phyloP scores from a whole-genome alignment of 2,113 vertebrate genomes.

The Mustela nigripes region DNA sequence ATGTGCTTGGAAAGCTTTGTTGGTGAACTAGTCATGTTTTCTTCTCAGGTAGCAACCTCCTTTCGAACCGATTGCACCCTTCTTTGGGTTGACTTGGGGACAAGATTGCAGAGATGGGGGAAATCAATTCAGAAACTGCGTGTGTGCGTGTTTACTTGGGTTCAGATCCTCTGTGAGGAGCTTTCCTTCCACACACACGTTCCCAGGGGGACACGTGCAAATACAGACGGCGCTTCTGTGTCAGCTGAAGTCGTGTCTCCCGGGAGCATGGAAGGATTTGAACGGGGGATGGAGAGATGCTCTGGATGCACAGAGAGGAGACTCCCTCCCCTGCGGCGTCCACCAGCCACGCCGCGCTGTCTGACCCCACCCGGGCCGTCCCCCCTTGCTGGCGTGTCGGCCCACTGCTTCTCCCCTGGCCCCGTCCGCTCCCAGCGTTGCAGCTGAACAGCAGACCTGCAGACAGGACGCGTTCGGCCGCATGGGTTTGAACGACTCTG shows the following conservation, averaged over 20 bases:
- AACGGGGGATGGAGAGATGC: background rate
- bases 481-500: background rate
- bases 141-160: background rate
- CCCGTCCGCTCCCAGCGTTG: background rate
- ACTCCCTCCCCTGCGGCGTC: rapidly evolving
- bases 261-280: background rate
- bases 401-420: rapidly evolving
- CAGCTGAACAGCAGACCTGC: too few species aligned
- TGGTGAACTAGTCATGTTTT: background rate
- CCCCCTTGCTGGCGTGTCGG: rapidly evolving
- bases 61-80: background rate
- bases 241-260: background rate
- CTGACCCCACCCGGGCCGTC: rapidly evolving
- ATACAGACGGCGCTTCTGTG: background rate
- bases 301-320: rapidly evolving
- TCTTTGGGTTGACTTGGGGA: background rate
- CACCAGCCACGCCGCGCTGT: rapidly evolving
- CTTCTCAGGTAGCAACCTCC: background rate
- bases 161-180: too few species aligned
- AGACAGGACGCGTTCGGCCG: too few species aligned
- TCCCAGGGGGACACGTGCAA: background rate
- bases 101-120: too few species aligned
- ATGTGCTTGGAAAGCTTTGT: background rate
- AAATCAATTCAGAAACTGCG: too few species aligned
- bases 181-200: background rate